phyloP scores from a whole-genome alignment of 2,113 vertebrate genomes.

The Corythoichthys haematopterus region DNA sequence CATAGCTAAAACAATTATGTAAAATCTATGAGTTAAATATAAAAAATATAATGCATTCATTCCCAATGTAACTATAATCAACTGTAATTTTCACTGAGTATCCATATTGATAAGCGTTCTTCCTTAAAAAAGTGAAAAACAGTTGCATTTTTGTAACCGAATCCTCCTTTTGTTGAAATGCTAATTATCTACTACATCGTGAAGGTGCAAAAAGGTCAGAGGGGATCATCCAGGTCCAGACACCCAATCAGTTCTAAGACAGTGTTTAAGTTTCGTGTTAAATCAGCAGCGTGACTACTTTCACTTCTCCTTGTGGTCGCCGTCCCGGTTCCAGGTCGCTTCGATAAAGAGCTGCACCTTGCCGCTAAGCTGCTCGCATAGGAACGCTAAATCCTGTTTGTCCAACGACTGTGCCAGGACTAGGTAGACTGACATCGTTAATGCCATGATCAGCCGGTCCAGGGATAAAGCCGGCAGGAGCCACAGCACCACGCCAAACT shows the following conservation, averaged over 20 bases:
- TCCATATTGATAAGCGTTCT: neutral
- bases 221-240: neutral
- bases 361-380: conserved; percentile 73
- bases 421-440: conserved; percentile 76
- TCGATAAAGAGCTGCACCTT: conserved; percentile 75
- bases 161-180: conserved; percentile 1
- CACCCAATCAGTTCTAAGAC: neutral
- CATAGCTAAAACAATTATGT: neutral
- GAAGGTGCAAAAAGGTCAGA: conserved; percentile 1
- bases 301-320: conserved; percentile 57
- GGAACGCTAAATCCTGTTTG: conserved; percentile 79
- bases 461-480: conserved; percentile 78
- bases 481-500: conserved; percentile 83
- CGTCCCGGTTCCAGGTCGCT: conserved; percentile 14
- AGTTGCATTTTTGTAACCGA: conserved; percentile 1
- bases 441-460: conserved; percentile 80
- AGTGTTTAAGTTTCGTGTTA: neutral
- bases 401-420: conserved; percentile 81
- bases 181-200: conserved; percentile 2
- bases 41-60: neutral
- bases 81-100: no score
- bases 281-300: neutral
- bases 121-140: neutral
- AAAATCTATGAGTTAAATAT: neutral
- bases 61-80: no score